Conservation (phyloP, 2,113 vertebrate genomes). For the Corydoras sp. region DNA sequence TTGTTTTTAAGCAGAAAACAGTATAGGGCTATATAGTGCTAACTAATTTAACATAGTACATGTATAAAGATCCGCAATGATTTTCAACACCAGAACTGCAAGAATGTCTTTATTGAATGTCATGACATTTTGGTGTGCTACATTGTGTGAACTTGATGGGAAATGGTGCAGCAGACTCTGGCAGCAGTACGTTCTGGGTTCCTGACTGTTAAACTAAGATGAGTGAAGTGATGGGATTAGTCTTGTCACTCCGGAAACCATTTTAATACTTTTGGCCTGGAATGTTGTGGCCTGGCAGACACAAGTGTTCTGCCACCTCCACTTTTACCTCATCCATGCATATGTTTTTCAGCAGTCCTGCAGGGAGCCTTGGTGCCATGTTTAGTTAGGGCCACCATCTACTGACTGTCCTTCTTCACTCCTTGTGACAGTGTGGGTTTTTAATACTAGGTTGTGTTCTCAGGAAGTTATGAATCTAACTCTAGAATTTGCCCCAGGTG, state of each 20-base stretch:
- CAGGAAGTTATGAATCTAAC: conserved; percentile 54
- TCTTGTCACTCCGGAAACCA: conserved; percentile 65
- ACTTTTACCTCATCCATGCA: conserved; percentile 31
- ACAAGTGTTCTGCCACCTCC: conserved; percentile 59
- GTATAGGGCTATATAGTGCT: no score
- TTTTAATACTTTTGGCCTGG: conserved; percentile 60
- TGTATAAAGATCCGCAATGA: no score
- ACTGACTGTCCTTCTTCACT: conserved; percentile 50
- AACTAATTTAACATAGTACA: no score
- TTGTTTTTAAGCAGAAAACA: no score
- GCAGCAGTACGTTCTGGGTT: conserved; percentile 37
- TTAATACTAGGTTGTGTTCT: conserved; percentile 64
- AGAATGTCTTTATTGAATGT: no score
- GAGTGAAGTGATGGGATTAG: conserved; percentile 58
- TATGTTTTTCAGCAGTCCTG: conserved; percentile 26
- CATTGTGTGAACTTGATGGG: neutral
- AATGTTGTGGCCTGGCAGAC: conserved; percentile 53
- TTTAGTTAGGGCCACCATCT: conserved; percentile 24
- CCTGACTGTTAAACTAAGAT: conserved; percentile 20
- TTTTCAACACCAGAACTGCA: no score
- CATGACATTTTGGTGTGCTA: neutral
- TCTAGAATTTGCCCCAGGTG: conserved; percentile 59
- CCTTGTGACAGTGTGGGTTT: conserved; percentile 44
- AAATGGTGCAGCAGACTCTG: conserved; percentile 20
- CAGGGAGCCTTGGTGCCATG: conserved; percentile 33